Base-by-base conservation (phyloP, 2,888 invertebrate genomes). In the Miltochrista miniata region DNA sequence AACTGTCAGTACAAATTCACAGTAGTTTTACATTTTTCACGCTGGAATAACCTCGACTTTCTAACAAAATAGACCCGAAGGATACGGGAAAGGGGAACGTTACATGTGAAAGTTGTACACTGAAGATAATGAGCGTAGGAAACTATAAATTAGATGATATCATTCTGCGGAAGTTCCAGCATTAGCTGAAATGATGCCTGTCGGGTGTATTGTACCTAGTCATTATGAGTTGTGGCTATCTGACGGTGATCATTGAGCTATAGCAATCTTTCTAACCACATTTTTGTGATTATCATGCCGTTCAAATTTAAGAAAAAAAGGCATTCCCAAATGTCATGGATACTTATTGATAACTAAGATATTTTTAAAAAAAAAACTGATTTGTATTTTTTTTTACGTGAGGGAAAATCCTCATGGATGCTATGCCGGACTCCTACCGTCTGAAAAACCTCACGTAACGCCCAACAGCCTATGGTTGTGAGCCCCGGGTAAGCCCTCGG, bases 131-230 rank as follows among this genome's bases (percentile, higher is more conserved):
- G 18, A 24, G 18, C 5, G 18, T 24, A 43, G 48, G 48, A 48
- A 48, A 48, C 42, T 33, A 38, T 48, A 48, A 48, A 48, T 48
- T 36, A 48, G 38, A 48, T 33, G 43, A 48, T 43, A 43, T 48
- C 48, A 31, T 43, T 43, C 43, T 24, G 29, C 48, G 48, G 48
- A 38, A 48, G 43, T 48, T 38, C 38, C 29, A 48, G 43, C 24
- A 48, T 43, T 43, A 43, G 12, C 33, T 38, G 34, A 48, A 48
- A 48, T 48, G 24, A 38, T 38, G 43, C 34, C 38, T 48, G 33
- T 12, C 14, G 33, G 38, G 38, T 48, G n/a, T 48, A 35, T 33
- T 38, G 31, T 43, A 48, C 24, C 48, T 33, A 43, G 24, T 38
- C 43, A 43, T 48, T 43, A 43, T 18, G 29, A 38, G 34, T 18